A percentile compares a stretch with the other conserved stretches of the same genome.
phyloP scores from a whole-genome alignment of 2,888 invertebrate species.

The Calephelis perditalis region DNA sequence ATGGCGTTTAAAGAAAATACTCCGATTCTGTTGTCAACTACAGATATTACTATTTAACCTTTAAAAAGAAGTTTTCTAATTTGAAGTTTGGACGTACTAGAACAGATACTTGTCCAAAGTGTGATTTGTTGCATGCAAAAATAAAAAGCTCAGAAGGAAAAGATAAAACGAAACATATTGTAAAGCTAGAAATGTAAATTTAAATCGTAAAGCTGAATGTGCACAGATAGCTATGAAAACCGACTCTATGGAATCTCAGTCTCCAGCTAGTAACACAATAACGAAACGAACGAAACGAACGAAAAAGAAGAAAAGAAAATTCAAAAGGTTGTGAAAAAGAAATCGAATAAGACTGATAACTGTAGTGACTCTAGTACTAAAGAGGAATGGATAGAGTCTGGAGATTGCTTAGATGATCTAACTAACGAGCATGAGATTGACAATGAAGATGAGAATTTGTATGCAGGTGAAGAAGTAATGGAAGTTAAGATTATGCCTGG shows the following conservation, averaged over 20 bases:
- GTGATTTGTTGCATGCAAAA: slow-evolving; percentile 14
- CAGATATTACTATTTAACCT: slow-evolving; percentile 11
- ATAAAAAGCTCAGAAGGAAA: slow-evolving; percentile 16
- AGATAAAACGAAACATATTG: slow-evolving; percentile 12
- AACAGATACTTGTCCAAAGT: slow-evolving; percentile 19
- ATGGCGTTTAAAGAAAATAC: slow-evolving; percentile 15
- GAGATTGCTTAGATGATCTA: no score
- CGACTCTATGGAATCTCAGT: slow-evolving; percentile 16
- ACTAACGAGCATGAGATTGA: no score
- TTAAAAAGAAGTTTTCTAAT: slow-evolving; percentile 9
- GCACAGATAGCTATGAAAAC: slow-evolving; percentile 16
- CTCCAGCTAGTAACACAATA: slow-evolving; percentile 18
- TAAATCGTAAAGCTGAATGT: slow-evolving; percentile 20
- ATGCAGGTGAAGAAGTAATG: slow-evolving; percentile 8
- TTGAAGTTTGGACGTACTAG: slow-evolving; percentile 17
- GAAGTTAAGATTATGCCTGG: no score
- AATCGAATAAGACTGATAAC: no score
- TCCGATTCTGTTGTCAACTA: slow-evolving; percentile 14
- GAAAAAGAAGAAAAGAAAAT: slow-evolving; percentile 22
- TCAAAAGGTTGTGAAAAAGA: no score
- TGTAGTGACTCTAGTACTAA: no score
- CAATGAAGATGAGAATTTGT: no score
- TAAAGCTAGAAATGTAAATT: slow-evolving; percentile 16
- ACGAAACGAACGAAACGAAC: slow-evolving; percentile 16
- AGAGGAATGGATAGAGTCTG: no score